Conservation (phyloP, 92 coral and sea anemone species). For the Palythoa heliodiscus region DNA sequence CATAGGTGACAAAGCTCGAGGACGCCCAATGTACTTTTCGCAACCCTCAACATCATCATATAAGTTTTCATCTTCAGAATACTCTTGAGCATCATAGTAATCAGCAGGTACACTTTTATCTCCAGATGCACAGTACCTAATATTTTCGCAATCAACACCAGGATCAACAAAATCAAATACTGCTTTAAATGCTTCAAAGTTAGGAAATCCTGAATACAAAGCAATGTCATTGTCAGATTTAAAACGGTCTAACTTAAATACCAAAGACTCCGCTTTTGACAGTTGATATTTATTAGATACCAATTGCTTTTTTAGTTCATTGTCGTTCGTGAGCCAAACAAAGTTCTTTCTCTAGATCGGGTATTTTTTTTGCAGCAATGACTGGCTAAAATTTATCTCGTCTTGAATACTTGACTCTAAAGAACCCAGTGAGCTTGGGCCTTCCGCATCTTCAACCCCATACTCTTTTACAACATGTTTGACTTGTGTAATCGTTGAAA, state of each 20-base stretch:
- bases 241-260: not conserved
- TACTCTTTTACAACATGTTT: not conserved
- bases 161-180: not conserved
- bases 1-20: not conserved
- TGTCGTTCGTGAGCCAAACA: not conserved
- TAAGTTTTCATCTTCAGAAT: not conserved
- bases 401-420: too few species aligned
- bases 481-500: not conserved
- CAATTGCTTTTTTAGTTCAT: not conserved
- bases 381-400: too few species aligned
- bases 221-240: not conserved
- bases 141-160: conserved; percentile 3
- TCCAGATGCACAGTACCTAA: not conserved
- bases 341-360: not conserved
- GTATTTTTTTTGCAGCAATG: too few species aligned
- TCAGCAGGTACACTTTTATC: not conserved
- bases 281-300: not conserved
- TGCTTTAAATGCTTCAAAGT: not conserved
- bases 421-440: too few species aligned
- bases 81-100: not conserved
- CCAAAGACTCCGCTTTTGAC: not conserved
- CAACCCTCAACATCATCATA: not conserved
- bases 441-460: too few species aligned
- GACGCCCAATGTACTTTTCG: conserved; percentile 1
- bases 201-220: not conserved